A percentile compares a stretch with the other conserved stretches of the same genome.
phyloP scores from a whole-genome alignment of 1,140 invertebrate genomes.

The Lasaia peninsularis region DNA sequence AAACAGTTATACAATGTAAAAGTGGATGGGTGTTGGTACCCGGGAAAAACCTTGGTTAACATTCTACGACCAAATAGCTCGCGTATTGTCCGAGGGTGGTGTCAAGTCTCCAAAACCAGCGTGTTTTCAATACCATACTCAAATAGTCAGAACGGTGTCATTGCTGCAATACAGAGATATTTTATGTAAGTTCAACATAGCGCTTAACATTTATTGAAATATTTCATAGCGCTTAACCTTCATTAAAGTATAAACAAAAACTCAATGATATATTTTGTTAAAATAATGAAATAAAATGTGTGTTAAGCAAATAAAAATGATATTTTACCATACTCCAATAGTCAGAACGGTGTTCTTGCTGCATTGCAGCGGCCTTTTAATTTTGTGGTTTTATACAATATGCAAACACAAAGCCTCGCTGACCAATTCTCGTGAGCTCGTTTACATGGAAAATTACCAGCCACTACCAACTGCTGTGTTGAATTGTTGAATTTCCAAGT shows the following conservation, averaged over 20 bases:
- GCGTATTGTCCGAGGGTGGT: no score
- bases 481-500: constrained; percentile 22
- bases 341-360: constrained; percentile 30
- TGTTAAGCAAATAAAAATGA: background rate
- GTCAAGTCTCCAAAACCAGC: no score
- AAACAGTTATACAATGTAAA: no score
- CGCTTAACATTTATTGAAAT: no score
- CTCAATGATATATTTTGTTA: background rate
- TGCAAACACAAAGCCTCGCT: constrained; percentile 46
- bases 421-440: constrained; percentile 39
- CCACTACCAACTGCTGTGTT: constrained; percentile 25
- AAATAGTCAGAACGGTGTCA: no score
- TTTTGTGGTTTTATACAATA: constrained; percentile 54
- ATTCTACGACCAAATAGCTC: no score
- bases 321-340: constrained; percentile 8
- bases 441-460: constrained; percentile 54
- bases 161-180: no score
- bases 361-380: constrained; percentile 44
- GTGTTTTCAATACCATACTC: no score
- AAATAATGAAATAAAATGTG: background rate
- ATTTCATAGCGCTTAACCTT: no score
- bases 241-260: background rate
- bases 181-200: no score
- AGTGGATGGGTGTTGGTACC: no score
- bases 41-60: no score